Evolutionary conservation across 2,888 invertebrate species (phyloP).

Genomic region (Notocelia uddmanniana): DNA sequence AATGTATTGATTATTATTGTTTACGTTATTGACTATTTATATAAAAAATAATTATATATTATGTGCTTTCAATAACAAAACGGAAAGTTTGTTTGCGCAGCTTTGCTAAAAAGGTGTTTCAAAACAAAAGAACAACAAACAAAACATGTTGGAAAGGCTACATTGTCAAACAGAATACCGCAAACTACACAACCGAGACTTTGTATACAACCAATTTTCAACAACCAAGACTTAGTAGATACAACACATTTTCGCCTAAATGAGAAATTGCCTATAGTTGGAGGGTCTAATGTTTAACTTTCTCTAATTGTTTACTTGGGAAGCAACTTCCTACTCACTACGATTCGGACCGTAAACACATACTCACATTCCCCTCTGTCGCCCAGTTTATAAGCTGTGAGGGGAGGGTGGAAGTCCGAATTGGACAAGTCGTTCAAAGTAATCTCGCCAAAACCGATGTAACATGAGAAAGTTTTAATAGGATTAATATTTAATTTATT

Average conservation of each 20-base stretch:
- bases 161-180: constrained; percentile 24
- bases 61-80: not conserved
- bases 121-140: constrained; percentile 27
- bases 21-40: not conserved
- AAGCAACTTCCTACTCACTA: constrained; percentile 57
- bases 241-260: constrained; percentile 56
- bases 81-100: not conserved
- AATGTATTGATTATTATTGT: too few relatives aligned
- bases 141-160: constrained; percentile 1
- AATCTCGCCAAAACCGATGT: constrained; percentile 67
- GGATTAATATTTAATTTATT: constrained; percentile 72
- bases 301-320: constrained; percentile 75
- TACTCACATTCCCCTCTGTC: constrained; percentile 17
- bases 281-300: constrained; percentile 75
- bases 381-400: constrained; percentile 34
- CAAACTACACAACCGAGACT: constrained; percentile 5
- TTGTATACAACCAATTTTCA: constrained; percentile 10
- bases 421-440: constrained; percentile 58
- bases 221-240: constrained; percentile 34
- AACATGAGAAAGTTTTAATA: constrained; percentile 66
- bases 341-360: constrained; percentile 54
- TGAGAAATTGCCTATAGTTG: constrained; percentile 65
- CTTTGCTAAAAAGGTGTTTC: not conserved
- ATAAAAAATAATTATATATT: too few relatives aligned
- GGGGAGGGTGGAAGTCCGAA: constrained; percentile 49